Evolutionary conservation across 2,797 vertebrate species (phyloP), one percentile per base, ranked within the genome.

Genomic region (Trachurus trachurus): DNA sequence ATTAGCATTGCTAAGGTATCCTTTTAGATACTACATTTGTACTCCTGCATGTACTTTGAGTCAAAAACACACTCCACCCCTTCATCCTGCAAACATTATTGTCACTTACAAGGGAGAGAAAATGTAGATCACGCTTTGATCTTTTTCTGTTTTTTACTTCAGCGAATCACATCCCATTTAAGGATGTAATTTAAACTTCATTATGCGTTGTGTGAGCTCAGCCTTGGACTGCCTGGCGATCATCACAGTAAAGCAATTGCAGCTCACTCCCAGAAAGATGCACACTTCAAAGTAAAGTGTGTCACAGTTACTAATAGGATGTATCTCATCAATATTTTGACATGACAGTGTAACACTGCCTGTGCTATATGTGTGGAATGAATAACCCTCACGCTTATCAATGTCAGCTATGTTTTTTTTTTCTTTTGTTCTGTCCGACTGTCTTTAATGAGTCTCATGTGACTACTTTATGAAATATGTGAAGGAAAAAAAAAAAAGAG

Each of bases 401-500:
- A 77, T 93, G 89, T 93, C 87, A 84, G 87, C 74, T 79, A 44
- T 81, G 78, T 50, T 78, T 76, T 78, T 88, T 80, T 19, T 50
- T 78, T 76, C 73, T 88, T 79, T 49, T 78, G 31, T 37, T 78
- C 86, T 73, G 70, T 76, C 88, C 82, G 86, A 81, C 85, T 90
- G 86, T 82, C 81, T 87, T 87, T 95, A 96, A 95, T 94, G 92
- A 94, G 93, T 93, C 92, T 94, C 94, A 52, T 88, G 77, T 86
- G 93, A 88, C 91, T 85, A 69, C 78, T 88, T 91, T 81, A 81
- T 82, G 76, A 90, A 84, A 83, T 42, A 74, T 84, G 81, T 82
- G 83, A 7, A 8, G 6, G 7, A 9, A 19, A 19, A 19, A 19
- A 19, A 87, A 88, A 88, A 85, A 37, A 37, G 34, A 37, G 34